Percentiles rank a stretch among this genome's conserved stretches.
These are phyloP conservation scores for Lasioglossum marginatum DNA, from an alignment of 2,888 invertebrate genomes.

Conservation along the genomic window DNA sequence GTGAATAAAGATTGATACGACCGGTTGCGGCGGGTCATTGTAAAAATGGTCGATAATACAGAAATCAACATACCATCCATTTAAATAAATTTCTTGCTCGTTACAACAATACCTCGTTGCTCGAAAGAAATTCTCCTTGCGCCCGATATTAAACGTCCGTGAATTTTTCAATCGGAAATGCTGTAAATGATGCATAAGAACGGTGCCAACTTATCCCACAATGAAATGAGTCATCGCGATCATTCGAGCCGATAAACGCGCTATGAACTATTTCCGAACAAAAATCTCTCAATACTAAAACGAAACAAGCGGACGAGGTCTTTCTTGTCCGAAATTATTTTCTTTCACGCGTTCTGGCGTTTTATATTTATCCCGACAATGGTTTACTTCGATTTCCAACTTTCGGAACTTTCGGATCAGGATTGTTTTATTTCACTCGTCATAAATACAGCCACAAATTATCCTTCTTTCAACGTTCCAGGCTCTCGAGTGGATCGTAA, in stretches of 20 bases:
- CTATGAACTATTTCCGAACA: not conserved
- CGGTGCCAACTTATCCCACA: not conserved
- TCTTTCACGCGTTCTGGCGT: not conserved
- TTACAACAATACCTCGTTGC: not conserved
- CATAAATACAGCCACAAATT: constrained; percentile 47
- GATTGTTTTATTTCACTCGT: constrained; percentile 41
- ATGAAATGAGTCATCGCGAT: not conserved
- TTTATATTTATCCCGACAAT: not conserved
- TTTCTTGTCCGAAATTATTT: not conserved
- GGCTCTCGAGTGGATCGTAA: constrained; percentile 34
- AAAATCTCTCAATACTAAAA: not conserved
- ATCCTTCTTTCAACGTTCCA: constrained; percentile 36
- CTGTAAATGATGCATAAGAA: not conserved
- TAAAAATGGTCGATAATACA: constrained; percentile 40
- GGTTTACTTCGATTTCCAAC: not conserved
- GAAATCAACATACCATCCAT: constrained; percentile 24
- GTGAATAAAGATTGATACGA: constrained; percentile 33
- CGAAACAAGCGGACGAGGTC: not conserved
- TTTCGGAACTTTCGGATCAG: not conserved
- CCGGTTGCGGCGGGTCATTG: not conserved
- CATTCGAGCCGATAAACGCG: not conserved
- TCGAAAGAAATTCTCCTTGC: not conserved
- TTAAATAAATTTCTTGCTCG: not conserved
- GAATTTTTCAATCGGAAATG: not conserved
- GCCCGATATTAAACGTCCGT: not conserved